Conservation (phyloP, 1,140 invertebrate species). For the Diabrotica undecimpunctata region DNA sequence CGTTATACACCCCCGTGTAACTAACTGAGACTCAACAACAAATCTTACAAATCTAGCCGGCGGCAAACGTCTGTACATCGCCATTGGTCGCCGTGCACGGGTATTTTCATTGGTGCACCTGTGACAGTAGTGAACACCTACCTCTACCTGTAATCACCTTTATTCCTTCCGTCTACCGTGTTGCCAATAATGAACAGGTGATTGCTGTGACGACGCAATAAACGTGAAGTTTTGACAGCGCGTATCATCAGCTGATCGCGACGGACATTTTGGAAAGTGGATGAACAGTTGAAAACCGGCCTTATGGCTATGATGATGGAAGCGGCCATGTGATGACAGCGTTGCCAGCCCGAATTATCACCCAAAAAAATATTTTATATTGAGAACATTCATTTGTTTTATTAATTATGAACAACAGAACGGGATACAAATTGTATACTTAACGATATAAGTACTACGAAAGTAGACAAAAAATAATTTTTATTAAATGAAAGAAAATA, state of each 20-base stretch:
- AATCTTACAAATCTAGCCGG: not conserved
- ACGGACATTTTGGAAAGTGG: constrained; percentile 35
- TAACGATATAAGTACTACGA: too few relatives aligned
- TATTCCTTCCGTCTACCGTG: constrained; percentile 19
- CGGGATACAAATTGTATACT: too few relatives aligned
- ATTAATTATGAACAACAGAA: too few relatives aligned
- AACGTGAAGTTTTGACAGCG: constrained; percentile 7
- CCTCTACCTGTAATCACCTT: constrained; percentile 30
- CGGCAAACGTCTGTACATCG: constrained; percentile 35
- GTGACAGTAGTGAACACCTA: constrained; percentile 45
- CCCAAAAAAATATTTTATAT: too few relatives aligned
- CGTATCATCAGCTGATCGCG: constrained; percentile 40
- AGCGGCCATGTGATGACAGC: constrained; percentile 6
- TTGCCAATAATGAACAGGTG: constrained; percentile 9
- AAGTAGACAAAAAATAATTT: too few relatives aligned
- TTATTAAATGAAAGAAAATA: too few relatives aligned
- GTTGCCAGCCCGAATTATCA: not conserved
- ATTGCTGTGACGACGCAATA: not conserved
- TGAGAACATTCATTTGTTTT: too few relatives aligned
- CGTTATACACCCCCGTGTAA: not conserved
- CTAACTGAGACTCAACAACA: not conserved
- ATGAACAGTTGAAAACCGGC: not conserved
- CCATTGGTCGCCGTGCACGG: constrained; percentile 42
- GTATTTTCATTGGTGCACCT: constrained; percentile 44
- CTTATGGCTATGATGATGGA: constrained; percentile 7